Evolutionary conservation across 2,113 vertebrate genomes (phyloP).

Genomic region (Cariama cristata): DNA sequence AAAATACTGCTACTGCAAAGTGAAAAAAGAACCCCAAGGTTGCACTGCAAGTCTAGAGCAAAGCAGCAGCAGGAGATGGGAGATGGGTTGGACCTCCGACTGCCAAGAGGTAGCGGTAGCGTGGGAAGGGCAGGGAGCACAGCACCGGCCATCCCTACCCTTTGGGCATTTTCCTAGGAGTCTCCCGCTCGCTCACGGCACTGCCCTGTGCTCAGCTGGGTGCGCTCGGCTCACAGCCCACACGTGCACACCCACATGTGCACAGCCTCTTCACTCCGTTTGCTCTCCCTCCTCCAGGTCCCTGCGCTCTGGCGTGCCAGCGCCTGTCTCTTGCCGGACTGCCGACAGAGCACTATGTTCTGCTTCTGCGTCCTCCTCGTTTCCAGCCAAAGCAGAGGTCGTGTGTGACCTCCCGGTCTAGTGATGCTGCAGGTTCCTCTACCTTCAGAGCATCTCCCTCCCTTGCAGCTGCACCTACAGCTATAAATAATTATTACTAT

Average conservation of each 20-base stretch:
- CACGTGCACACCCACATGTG: background rate
- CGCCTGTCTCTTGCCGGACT: background rate
- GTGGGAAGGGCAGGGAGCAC: background rate
- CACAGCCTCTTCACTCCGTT: background rate
- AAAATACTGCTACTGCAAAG: background rate
- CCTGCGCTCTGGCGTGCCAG: accelerated
- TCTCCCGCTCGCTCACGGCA: background rate
- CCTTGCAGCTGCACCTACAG: background rate
- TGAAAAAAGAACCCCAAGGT: accelerated
- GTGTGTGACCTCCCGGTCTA: background rate
- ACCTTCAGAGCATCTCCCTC: background rate
- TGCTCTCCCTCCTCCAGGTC: background rate
- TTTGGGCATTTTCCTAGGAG: background rate
- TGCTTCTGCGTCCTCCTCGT: background rate
- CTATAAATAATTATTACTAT: background rate
- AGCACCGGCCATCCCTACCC: background rate
- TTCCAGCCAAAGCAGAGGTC: background rate
- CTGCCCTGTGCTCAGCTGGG: background rate
- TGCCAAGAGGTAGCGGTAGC: background rate
- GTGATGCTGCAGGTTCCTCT: background rate
- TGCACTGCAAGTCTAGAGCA: background rate
- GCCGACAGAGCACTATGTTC: accelerated
- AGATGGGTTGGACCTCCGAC: background rate
- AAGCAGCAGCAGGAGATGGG: background rate
- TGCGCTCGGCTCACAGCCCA: background rate